These are phyloP conservation scores for Microtus richardsoni DNA, from an alignment of 2,113 vertebrate genomes.

Conservation along the genomic window DNA sequence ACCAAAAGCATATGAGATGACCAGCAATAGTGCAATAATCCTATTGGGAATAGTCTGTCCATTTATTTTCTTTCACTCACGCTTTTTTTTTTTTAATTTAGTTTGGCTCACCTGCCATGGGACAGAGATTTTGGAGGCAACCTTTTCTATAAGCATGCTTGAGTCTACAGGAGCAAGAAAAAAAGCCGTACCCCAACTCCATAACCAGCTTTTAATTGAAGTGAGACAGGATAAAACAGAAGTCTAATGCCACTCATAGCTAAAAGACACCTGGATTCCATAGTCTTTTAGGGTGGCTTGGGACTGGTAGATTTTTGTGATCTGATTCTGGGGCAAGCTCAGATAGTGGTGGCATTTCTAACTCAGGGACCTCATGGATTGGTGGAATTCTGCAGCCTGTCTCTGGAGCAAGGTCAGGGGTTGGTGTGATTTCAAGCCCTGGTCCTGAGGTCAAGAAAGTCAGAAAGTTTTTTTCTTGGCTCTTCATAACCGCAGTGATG, in stretches of 20 bases:
- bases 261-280: background rate
- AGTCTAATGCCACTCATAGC: background rate
- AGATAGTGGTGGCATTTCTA: background rate
- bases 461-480: background rate
- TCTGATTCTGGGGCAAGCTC: background rate
- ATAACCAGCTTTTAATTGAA: background rate
- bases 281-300: background rate
- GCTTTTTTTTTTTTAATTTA: background rate
- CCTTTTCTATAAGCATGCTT: background rate
- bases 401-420: background rate
- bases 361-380: background rate
- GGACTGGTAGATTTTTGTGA: background rate
- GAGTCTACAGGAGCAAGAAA: background rate
- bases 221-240: background rate
- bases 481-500: background rate
- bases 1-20: background rate
- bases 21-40: no score
- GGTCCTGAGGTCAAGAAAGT: background rate
- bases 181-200: background rate
- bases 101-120: background rate
- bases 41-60: background rate
- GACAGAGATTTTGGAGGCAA: background rate
- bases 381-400: background rate
- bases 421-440: background rate
- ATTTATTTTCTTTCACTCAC: background rate